A percentile compares a stretch with the other conserved stretches of the same genome.
phyloP scores from a whole-genome alignment of 2,888 invertebrate genomes.

The Ichneumon xanthorius region DNA sequence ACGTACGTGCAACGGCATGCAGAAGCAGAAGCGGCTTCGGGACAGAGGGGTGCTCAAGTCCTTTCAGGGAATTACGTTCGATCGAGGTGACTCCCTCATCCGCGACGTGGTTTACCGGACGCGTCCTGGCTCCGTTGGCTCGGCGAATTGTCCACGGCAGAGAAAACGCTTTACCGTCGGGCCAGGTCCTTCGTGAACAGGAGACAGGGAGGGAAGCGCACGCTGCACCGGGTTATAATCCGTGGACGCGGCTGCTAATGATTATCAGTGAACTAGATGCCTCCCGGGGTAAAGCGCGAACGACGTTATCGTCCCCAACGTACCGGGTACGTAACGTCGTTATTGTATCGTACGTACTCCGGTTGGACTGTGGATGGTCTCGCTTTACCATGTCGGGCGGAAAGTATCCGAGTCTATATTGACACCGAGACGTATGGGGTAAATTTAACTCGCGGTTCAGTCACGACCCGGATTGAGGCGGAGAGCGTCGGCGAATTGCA shows the following conservation, averaged over 20 bases:
- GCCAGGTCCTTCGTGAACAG: constrained; percentile 44
- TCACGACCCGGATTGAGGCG: neutral
- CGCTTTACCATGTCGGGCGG: constrained; percentile 14
- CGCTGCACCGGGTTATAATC: neutral
- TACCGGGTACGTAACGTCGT: constrained; percentile 20
- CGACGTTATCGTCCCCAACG: constrained; percentile 25
- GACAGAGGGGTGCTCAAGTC: constrained; percentile 66
- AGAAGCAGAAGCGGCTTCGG: constrained; percentile 31
- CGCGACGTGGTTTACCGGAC: constrained; percentile 53
- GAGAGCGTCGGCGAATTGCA: no score
- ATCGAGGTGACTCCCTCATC: constrained; percentile 72
- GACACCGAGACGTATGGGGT: neutral
- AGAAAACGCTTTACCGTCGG: constrained; percentile 31
- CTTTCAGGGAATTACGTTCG: constrained; percentile 73
- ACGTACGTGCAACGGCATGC: constrained; percentile 61
- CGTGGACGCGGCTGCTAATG: constrained; percentile 29
- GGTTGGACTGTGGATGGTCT: neutral
- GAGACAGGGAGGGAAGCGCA: neutral
- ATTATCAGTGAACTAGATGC: constrained; percentile 68
- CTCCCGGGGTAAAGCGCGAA: constrained; percentile 59
- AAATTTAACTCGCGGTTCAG: neutral
- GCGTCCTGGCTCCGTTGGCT: constrained; percentile 47
- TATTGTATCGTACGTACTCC: constrained; percentile 38
- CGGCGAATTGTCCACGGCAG: constrained; percentile 16
- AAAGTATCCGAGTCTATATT: neutral